A percentile compares a stretch with the other conserved stretches of the same genome.
phyloP scores from a whole-genome alignment of 2,888 invertebrate genomes.

The Tortrix viridana region DNA sequence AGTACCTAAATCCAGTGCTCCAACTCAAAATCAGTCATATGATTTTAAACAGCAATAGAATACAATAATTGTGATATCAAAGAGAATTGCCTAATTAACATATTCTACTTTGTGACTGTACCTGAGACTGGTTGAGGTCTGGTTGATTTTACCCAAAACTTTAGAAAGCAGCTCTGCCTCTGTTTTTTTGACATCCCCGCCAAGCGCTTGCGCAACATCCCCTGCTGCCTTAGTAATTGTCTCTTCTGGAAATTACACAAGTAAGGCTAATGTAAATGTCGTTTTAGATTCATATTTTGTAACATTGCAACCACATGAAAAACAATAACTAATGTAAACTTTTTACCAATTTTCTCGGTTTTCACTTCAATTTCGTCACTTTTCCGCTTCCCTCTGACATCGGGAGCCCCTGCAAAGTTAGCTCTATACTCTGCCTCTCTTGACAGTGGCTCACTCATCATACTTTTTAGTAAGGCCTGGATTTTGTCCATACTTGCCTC shows the following conservation, averaged over 20 bases:
- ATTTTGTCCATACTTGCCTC: slow-evolving; percentile 69
- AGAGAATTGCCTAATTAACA: no score
- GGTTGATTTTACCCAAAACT: slow-evolving; percentile 84
- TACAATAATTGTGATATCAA: no score
- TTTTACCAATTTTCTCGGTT: slow-evolving; percentile 70
- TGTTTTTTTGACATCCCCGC: slow-evolving; percentile 87
- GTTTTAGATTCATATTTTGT: no score
- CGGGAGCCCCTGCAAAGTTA: slow-evolving; percentile 67
- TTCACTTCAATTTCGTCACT: slow-evolving; percentile 61
- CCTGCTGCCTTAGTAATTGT: slow-evolving; percentile 86
- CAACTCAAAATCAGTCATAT: no score
- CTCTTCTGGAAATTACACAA: slow-evolving; percentile 59
- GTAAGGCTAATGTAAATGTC: neutral
- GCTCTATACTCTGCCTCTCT: slow-evolving; percentile 67
- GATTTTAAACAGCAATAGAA: no score
- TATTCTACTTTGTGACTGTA: slow-evolving; percentile 39
- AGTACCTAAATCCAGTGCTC: no score
- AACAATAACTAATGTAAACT: neutral
- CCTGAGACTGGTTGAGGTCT: slow-evolving; percentile 72
- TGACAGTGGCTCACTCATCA: slow-evolving; percentile 71
- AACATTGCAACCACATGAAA: no score
- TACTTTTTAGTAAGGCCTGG: slow-evolving; percentile 70
- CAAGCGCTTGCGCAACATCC: slow-evolving; percentile 88
- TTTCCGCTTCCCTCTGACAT: slow-evolving; percentile 54
- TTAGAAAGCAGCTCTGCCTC: slow-evolving; percentile 90